Evolutionary conservation across 2,797 vertebrate genomes (phyloP).

Genomic region (Odontamblyopus rebecca): DNA sequence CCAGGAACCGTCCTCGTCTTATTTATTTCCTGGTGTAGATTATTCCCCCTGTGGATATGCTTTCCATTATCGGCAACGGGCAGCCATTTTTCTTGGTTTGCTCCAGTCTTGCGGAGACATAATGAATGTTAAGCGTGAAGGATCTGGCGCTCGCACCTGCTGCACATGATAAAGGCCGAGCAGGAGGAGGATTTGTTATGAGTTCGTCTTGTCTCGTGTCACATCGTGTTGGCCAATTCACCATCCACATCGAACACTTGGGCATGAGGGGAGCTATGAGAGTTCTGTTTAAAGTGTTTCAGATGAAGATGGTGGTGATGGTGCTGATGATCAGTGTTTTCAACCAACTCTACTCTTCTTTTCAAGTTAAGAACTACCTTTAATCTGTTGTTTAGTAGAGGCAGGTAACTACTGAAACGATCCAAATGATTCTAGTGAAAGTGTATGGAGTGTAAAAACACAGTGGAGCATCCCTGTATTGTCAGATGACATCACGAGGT

Average conservation of each 20-base stretch:
- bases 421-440: too few relatives aligned
- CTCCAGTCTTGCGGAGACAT: conserved; percentile 28
- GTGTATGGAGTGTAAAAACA: too few relatives aligned
- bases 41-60: conserved; percentile 37
- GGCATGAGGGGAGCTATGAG: not conserved
- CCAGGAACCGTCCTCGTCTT: conserved; percentile 37
- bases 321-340: conserved; percentile 10
- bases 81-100: conserved; percentile 53
- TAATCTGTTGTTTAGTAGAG: too few relatives aligned
- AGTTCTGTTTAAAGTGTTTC: not conserved
- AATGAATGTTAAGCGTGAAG: conserved; percentile 45
- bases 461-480: too few relatives aligned
- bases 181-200: conserved; percentile 24
- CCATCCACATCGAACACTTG: conserved; percentile 15
- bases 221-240: conserved; percentile 12
- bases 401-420: too few relatives aligned
- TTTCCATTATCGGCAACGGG: conserved; percentile 39
- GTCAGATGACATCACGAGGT: too few relatives aligned
- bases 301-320: conserved; percentile 12
- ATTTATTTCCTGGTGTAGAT: conserved; percentile 51
- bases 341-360: not conserved
- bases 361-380: too few relatives aligned
- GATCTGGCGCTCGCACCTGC: conserved; percentile 45
- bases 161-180: conserved; percentile 51
- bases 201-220: conserved; percentile 6